Percentiles rank a stretch among this genome's conserved stretches.
phyloP scores from a whole-genome alignment of 2,888 invertebrate species.

The Limenitis camilla region DNA sequence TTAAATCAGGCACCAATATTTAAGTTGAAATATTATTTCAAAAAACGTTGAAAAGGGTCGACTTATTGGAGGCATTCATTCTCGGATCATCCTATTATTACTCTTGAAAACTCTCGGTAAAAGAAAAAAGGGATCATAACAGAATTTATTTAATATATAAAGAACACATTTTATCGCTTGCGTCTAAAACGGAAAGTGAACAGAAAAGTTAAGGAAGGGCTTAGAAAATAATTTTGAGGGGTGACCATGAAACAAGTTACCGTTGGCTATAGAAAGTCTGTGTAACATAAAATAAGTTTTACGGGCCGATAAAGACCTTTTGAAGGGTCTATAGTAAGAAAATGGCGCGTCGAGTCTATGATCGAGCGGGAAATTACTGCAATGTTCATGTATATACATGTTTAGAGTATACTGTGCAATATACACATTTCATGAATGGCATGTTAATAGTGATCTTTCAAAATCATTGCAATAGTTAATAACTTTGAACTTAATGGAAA shows the following conservation, averaged over 20 bases:
- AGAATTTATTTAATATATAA: slow-evolving; percentile 59
- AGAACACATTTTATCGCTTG: slow-evolving; percentile 60
- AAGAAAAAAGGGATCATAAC: slow-evolving; percentile 64
- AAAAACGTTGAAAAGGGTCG: slow-evolving; percentile 42
- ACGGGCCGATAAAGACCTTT: slow-evolving; percentile 67
- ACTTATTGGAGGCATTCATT: slow-evolving; percentile 61
- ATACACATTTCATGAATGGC: not conserved
- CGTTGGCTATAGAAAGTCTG: slow-evolving; percentile 59
- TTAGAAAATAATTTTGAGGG: slow-evolving; percentile 65
- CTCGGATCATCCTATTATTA: slow-evolving; percentile 62
- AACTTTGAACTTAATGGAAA: not conserved
- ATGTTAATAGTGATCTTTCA: not conserved
- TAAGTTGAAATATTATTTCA: slow-evolving; percentile 16
- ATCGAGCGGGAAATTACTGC: slow-evolving; percentile 26
- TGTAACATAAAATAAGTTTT: slow-evolving; percentile 66
- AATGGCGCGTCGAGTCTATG: slow-evolving; percentile 34
- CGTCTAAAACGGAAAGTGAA: slow-evolving; percentile 51
- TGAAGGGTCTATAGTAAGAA: slow-evolving; percentile 52
- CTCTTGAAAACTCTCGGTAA: slow-evolving; percentile 49
- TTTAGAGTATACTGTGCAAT: not conserved
- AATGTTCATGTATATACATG: not conserved
- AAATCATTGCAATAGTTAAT: not conserved
- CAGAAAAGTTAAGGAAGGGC: slow-evolving; percentile 48
- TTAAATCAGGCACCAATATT: slow-evolving; percentile 5
- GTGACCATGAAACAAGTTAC: slow-evolving; percentile 65